Evolutionary conservation across 2,888 invertebrate genomes (phyloP), one percentile per base, ranked within the genome.

Genomic region (Falcaria lacertinaria): DNA sequence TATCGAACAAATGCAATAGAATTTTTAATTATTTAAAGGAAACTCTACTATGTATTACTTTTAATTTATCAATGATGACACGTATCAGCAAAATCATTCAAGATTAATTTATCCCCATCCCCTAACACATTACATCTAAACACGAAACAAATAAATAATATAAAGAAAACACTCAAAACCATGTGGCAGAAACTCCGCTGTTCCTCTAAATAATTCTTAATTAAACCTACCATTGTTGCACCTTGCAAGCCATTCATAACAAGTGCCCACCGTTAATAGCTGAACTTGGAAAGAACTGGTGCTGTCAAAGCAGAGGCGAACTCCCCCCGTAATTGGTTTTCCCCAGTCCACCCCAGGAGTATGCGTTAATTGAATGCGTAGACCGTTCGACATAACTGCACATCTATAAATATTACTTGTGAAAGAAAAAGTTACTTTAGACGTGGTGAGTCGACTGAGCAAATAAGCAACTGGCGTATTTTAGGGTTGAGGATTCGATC

Each of bases 171-270:
- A 6, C 13, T 15, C 19, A 19, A 42, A 48, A 46, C 40, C 33
- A 43, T 48, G 42, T 40, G 43, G 42, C 40, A 28, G 36, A 40
- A 64, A 54, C 55, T 57, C 52, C 50, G 45, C 22, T 36, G 50
- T 52, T 58, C 62, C 64, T 64, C 59, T 58, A 65, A 63, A 72
- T 74, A 64, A 73, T 69, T 74, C 77, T 81, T 80, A 80, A 83
- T 81, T 77, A 80, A 76, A 69, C 52, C 57, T 48, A 68, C 71
- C 57, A 73, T 81, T 84, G 81, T 85, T 83, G 81, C 79, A 80
- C 73, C 75, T 78, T 70, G 68, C 76, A 67, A 52, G 64, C 70
- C 64, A 78, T 81, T 80, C 75, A 78, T 82, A 82, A 79, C 77
- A 72, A 77, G 68, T 74, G 78, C 65, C 75, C 72, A 65, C 61